Conservation (phyloP, 2,797 vertebrate species). For the Eupleurogrammus muticus region DNA sequence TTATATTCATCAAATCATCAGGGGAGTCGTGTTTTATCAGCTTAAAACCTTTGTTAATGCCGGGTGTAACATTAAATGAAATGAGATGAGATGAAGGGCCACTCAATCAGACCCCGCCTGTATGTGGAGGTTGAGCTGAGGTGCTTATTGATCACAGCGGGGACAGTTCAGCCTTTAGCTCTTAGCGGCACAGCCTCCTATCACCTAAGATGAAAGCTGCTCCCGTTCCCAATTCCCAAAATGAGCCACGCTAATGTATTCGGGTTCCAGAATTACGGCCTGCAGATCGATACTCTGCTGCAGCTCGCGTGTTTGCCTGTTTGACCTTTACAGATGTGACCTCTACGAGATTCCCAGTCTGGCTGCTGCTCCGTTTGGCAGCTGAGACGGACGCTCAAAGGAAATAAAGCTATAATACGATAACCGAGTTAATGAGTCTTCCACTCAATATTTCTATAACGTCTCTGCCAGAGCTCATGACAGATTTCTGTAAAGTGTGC, state of each 20-base stretch:
- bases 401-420: constrained; percentile 19
- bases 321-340: no score
- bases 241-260: constrained; percentile 45
- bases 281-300: constrained; percentile 48
- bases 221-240: constrained; percentile 49
- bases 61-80: constrained; percentile 12
- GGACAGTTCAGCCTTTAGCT: constrained; percentile 26
- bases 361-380: constrained; percentile 26
- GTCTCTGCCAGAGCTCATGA: constrained; percentile 8
- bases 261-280: constrained; percentile 30
- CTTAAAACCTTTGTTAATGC: constrained; percentile 18
- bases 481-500: constrained; percentile 25
- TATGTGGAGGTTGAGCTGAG: constrained; percentile 18
- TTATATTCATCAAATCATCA: constrained; percentile 25
- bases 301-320: background rate
- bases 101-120: constrained; percentile 31
- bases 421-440: constrained; percentile 41
- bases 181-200: constrained; percentile 25
- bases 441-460: constrained; percentile 37
- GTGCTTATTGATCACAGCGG: constrained; percentile 56
- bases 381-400: background rate
- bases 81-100: constrained; percentile 20
- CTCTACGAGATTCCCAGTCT: background rate
- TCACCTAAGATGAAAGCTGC: constrained; percentile 30
- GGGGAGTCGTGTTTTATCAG: constrained; percentile 14